phyloP scores from a whole-genome alignment of 2,888 invertebrate species.

The Deilephila elpenor region DNA sequence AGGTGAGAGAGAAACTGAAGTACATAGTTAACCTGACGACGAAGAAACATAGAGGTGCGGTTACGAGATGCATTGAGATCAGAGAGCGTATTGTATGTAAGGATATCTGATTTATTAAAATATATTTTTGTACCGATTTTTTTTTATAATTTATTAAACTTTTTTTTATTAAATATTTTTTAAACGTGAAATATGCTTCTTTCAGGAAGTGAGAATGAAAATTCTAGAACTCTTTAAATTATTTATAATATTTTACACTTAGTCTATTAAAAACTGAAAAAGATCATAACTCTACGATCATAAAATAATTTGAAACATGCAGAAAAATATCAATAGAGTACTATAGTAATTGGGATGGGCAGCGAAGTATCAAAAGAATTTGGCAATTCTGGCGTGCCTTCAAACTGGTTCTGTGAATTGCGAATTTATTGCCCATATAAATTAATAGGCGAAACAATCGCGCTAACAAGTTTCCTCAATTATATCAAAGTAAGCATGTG shows the following conservation, averaged over 20 bases:
- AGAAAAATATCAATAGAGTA: no score
- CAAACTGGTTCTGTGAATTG: background rate
- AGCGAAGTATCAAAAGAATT: background rate
- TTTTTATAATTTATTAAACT: no score
- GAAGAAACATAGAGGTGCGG: slow-evolving; percentile 18
- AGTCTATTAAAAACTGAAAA: no score
- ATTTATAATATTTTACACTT: background rate
- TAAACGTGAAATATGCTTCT: background rate
- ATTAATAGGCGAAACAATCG: slow-evolving; percentile 9
- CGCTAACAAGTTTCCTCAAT: background rate
- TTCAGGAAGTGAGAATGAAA: no score
- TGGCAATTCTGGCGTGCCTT: background rate
- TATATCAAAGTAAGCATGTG: background rate
- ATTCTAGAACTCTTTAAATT: background rate
- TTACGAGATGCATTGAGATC: slow-evolving; percentile 57
- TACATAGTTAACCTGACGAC: slow-evolving; percentile 8
- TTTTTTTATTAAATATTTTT: no score
- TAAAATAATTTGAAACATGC: no score
- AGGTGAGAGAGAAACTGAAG: slow-evolving; percentile 12
- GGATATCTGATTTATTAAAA: slow-evolving; percentile 34
- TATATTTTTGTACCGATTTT: background rate
- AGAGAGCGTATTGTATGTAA: slow-evolving; percentile 59
- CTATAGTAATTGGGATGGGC: background rate
- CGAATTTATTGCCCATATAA: slow-evolving; percentile 13
- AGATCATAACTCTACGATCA: no score